Base-by-base conservation (phyloP, 2,797 vertebrate species). In the Coilia nasus region DNA sequence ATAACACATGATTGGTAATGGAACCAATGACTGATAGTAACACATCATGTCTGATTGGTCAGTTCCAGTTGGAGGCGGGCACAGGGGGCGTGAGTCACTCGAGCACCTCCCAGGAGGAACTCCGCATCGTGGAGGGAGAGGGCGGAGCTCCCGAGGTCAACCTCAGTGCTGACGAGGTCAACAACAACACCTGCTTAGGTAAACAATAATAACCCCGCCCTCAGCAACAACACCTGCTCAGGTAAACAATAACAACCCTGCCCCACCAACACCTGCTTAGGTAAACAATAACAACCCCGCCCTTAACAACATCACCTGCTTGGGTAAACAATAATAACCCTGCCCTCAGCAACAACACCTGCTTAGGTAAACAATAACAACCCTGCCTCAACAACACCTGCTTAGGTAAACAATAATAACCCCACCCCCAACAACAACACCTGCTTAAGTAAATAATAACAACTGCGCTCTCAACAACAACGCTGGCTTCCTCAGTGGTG, bases 311-410 rank as follows among this genome's bases (percentile, higher is more conserved):
- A 54, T 3, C 50, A 54, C 50, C 7, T 10, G 50, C 14, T 14
- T 54, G 9, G 50, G 50, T 54, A 54, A 3, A 14, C 50, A 54
- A 9, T 7, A 54, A 54, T 54, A 54, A 9, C 14, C 14, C 3
- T 1, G 50, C 14, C 7, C 7, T 10, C 2, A 54, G 99, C 95
- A 99, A 99, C 92, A 99, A 99, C 89, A 99, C 97, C 25, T 99
- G 98, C 59, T 93, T 94, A 99, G 90, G 98, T 99, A 88, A 99
- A 99, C 95, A 99, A 99, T 92, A 99, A 99, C 89, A 99, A 97
- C 25, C 35, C 35, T 99, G n/a, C n/a, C n/a, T n/a, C n/a, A n/a
- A n/a, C n/a, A n/a, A n/a, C n/a, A n/a, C 46, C 3, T 47, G 10
- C 46, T 47, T 47, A 47, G 46, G 46, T 47, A 47, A 47, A n/a